Conservation (phyloP, 2,797 vertebrate species). For the Sternotherus odoratus region DNA sequence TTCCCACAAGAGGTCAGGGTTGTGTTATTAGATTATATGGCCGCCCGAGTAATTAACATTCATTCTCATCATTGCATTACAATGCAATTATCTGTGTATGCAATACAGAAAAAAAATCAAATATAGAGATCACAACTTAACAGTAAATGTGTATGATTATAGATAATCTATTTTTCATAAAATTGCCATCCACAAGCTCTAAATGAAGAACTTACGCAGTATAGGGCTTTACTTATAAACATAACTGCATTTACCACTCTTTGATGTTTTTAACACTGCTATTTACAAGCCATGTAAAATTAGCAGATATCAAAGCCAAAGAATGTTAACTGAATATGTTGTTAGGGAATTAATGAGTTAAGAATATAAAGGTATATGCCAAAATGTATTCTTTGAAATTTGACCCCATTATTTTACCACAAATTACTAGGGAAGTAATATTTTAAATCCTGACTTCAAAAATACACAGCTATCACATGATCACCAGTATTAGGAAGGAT, state of each 20-base stretch:
- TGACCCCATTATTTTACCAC: background rate
- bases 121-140: background rate
- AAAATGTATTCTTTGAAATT: background rate
- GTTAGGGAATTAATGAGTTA: background rate
- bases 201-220: background rate
- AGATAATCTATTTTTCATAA: background rate
- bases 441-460: background rate
- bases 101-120: background rate
- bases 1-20: conserved; percentile 80
- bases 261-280: background rate
- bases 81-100: background rate
- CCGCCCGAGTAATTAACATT: conserved; percentile 39
- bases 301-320: background rate
- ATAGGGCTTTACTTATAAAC: background rate
- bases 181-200: background rate
- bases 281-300: background rate
- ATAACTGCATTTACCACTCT: background rate
- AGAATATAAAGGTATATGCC: background rate
- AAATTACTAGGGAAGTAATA: background rate
- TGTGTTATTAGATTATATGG: conserved; percentile 57
- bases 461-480: background rate
- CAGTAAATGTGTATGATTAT: background rate
- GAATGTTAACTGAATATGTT: accelerated
- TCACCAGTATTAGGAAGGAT: background rate
- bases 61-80: background rate